Base-by-base conservation (phyloP, 2,797 vertebrate genomes). In the Distichodus sexfasciatus region DNA sequence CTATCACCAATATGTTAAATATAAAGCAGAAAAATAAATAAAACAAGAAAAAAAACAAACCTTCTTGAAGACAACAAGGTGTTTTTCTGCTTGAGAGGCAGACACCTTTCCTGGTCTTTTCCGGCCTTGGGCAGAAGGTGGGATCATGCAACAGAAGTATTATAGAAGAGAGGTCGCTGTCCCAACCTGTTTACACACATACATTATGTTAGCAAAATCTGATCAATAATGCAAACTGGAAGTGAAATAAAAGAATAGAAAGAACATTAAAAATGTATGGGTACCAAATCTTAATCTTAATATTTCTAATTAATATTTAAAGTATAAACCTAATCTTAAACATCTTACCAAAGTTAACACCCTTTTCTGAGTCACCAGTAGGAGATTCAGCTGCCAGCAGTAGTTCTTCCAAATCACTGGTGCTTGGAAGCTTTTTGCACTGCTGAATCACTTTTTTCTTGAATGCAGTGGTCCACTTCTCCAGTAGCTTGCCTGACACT, bases 391-490 rank as follows among this genome's bases (percentile, higher is more conserved):
- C 76, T 44, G 62, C 61, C 31, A 73, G 54, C 11, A 75, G 33
- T 15, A 78, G 73, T 8, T 75, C 71, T 66, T n/a, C n/a, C n/a
- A n/a, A n/a, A n/a, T 78, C 77, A 71, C 21, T 64, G 14, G 17
- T 66, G 62, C 36, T 29, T 53, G 69, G 72, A 71, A 81, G 70
- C 58, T 73, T 76, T 75, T 48, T 74, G 62, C 71, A 75, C 41
- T 76, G 51, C 23, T 77, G 44, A 35, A 81, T 75, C 4, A 81
- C 21, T 41, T 76, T 78, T 50, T 58, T 69, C 60, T 78, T 78
- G 28, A 74, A 76, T 31, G 61, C 58, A 26, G 60, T 70, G 0
- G 19, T 35, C 76, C 76, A 75, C 57, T 59, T 66, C 15, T 76
- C 68, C 48, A 76, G 53, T 53, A 76, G 62, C 50, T 72, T 69